Conservation (phyloP, 2,888 invertebrate species). For the Metacarcinus magister region DNA sequence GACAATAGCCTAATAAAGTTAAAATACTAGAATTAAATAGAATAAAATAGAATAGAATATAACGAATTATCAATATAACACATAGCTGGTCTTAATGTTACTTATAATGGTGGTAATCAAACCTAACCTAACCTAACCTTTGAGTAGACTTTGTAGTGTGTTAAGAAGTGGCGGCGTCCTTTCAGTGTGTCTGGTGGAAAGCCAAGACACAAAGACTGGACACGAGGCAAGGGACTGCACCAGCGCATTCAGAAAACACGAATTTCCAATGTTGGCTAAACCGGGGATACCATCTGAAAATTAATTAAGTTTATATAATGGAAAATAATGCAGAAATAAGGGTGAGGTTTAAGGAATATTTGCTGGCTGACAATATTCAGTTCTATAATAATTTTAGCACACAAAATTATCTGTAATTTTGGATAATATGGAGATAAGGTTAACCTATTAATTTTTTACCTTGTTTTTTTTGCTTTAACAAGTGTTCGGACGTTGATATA, state of each 20-base stretch:
- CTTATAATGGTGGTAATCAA: background rate
- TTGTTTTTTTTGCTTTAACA: too few relatives aligned
- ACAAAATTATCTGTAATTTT: too few relatives aligned
- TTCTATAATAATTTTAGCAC: too few relatives aligned
- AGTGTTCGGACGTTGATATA: too few relatives aligned
- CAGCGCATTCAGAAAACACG: conserved; percentile 96
- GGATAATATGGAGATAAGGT: too few relatives aligned
- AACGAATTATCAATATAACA: background rate
- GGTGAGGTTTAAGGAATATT: background rate
- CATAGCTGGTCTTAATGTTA: background rate
- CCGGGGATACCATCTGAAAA: conserved; percentile 86
- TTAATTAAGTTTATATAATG: background rate
- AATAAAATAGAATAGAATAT: background rate
- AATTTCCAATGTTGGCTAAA: conserved; percentile 94
- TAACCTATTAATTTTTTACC: too few relatives aligned
- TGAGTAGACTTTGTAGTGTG: conserved; percentile 71
- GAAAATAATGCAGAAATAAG: background rate
- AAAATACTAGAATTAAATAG: background rate
- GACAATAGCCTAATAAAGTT: too few relatives aligned
- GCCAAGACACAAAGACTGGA: conserved; percentile 93
- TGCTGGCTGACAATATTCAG: too few relatives aligned
- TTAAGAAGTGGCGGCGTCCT: conserved; percentile 68
- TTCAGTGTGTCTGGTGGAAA: conserved; percentile 85
- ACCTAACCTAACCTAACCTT: conserved; percentile 47
- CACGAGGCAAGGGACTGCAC: conserved; percentile 95